phyloP scores from a whole-genome alignment of 2,797 vertebrate species.

The Chaetodon trifasciatus region DNA sequence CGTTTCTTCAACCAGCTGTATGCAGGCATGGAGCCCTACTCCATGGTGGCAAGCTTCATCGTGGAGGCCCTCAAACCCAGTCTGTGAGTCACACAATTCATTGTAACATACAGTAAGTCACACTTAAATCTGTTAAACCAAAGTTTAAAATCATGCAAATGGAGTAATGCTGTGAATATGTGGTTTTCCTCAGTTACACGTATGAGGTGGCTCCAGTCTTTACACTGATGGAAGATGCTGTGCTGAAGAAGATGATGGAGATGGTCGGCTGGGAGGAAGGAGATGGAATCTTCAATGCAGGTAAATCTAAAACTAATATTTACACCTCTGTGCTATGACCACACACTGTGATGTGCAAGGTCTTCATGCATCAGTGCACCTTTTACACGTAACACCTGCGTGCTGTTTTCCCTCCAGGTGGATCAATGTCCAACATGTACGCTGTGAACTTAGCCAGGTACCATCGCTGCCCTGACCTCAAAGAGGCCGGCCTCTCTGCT shows the following conservation, averaged over 20 bases:
- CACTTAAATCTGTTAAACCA: background rate
- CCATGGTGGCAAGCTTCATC: conserved; percentile 6
- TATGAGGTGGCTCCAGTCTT: conserved; percentile 93
- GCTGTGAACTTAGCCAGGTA: conserved; percentile 91
- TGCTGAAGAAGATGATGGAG: conserved; percentile 91
- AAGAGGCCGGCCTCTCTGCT: conserved; percentile 87
- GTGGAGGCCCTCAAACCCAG: background rate
- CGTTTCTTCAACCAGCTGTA: conserved; percentile 92
- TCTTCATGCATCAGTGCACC: background rate
- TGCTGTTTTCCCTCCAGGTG: conserved; percentile 80
- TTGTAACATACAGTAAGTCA: background rate
- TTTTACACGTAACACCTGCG: background rate
- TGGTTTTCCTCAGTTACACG: conserved; percentile 84
- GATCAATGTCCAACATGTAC: conserved; percentile 93
- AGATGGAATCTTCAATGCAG: conserved; percentile 88
- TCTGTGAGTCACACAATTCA: background rate
- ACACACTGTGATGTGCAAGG: background rate
- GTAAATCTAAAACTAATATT: conserved; percentile 32
- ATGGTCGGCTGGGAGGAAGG: conserved; percentile 90
- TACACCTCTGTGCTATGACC: background rate
- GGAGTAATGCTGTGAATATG: background rate
- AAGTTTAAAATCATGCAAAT: background rate
- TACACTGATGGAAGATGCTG: conserved; percentile 88
- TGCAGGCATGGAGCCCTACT: conserved; percentile 87
- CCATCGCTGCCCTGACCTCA: conserved; percentile 87